Conservation (phyloP, 2,113 vertebrate species). For the Pampusana beccarii region DNA sequence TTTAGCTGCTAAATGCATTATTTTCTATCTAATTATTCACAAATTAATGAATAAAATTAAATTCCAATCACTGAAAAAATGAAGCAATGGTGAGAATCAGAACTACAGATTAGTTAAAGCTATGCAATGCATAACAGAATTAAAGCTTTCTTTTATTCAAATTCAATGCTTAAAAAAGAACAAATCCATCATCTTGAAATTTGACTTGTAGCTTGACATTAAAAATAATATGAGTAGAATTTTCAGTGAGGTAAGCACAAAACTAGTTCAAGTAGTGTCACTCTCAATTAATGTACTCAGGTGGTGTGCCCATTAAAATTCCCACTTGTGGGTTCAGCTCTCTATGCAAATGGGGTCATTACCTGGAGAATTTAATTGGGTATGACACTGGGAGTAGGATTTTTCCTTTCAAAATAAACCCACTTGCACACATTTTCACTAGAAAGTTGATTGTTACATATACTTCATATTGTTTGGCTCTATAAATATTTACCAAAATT, state of each 20-base stretch:
- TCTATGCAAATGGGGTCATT: conserved; percentile 94
- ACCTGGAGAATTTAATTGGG: conserved; percentile 93
- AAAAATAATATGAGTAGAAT: conserved; percentile 91
- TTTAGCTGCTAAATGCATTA: conserved; percentile 71
- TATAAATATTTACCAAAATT: conserved; percentile 80
- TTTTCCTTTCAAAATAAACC: conserved; percentile 87
- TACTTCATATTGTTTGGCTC: conserved; percentile 78
- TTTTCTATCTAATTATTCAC: conserved; percentile 80
- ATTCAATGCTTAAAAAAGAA: conserved; percentile 89
- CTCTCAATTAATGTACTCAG: conserved; percentile 93
- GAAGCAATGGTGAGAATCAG: conserved; percentile 75
- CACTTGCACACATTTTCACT: conserved; percentile 82
- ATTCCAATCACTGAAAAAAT: conserved; percentile 79
- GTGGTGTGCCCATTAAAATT: conserved; percentile 93
- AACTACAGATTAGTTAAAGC: conserved; percentile 81
- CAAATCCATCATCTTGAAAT: conserved; percentile 90
- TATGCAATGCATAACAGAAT: conserved; percentile 79
- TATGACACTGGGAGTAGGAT: conserved; percentile 87
- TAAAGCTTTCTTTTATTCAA: conserved; percentile 79
- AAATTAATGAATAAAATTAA: conserved; percentile 85
- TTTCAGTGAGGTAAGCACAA: conserved; percentile 88
- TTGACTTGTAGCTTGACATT: conserved; percentile 89
- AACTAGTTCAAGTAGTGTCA: conserved; percentile 92
- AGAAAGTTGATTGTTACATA: conserved; percentile 78
- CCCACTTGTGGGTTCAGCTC: conserved; percentile 87